These are phyloP conservation scores for Anthophora plumipes DNA, from an alignment of 2,888 invertebrate species.

Conservation along the genomic window DNA sequence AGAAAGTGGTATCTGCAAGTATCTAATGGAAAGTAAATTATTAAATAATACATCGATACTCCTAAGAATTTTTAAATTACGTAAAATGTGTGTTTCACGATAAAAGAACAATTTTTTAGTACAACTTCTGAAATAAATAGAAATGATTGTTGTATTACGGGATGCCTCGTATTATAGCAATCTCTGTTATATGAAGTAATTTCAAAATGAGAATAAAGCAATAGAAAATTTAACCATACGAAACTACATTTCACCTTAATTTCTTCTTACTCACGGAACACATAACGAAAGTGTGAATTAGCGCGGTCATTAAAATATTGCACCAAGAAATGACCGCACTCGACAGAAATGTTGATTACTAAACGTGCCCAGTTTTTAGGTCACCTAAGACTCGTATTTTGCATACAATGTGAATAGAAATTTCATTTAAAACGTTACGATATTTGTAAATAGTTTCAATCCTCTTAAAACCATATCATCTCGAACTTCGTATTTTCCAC, in stretches of 20 bases:
- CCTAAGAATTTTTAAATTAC: not conserved
- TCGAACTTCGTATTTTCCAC: too few species aligned
- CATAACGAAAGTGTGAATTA: conserved; percentile 1
- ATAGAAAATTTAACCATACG: conserved; percentile 4
- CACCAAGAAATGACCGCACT: not conserved
- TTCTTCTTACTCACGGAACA: conserved; percentile 5
- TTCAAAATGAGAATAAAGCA: conserved; percentile 1
- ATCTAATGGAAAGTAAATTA: too few species aligned
- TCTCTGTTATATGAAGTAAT: not conserved
- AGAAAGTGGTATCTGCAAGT: too few species aligned
- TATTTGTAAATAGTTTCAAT: too few species aligned
- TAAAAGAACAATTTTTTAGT: not conserved
- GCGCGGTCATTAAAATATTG: conserved; percentile 4
- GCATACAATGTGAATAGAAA: too few species aligned
- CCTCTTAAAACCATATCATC: too few species aligned
- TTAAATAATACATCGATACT: too few species aligned
- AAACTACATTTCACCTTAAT: conserved; percentile 16
- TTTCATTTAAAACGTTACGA: too few species aligned
- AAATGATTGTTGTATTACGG: not conserved
- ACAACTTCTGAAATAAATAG: not conserved
- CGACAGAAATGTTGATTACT: not conserved
- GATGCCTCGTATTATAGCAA: not conserved
- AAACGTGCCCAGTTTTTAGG: not conserved
- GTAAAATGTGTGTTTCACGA: not conserved
- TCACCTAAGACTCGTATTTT: not conserved